Percentiles rank a stretch among this genome's conserved stretches.
Conservation (phyloP, 1,140 invertebrate species). For the Drosophila repleta region DNA sequence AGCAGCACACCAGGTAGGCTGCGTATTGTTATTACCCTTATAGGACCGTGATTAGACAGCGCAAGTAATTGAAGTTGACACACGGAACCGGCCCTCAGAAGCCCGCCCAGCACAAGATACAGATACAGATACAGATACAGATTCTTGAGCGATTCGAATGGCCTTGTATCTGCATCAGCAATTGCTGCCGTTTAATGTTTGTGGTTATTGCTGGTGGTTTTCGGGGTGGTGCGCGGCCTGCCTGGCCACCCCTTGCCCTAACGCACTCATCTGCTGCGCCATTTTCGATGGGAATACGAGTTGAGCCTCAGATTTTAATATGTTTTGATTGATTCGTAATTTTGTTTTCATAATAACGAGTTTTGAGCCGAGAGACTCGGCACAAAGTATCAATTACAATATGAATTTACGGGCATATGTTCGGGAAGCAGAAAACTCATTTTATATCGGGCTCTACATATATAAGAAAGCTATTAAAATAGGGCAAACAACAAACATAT, state of each 20-base stretch:
- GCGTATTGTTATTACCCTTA: slow-evolving; percentile 62
- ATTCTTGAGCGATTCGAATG: slow-evolving; percentile 25
- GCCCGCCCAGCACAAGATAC: slow-evolving; percentile 1
- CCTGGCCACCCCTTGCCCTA: slow-evolving; percentile 4
- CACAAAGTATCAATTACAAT: slow-evolving; percentile 74
- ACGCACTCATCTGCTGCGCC: slow-evolving; percentile 52
- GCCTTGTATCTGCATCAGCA: slow-evolving; percentile 27
- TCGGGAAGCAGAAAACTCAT: not conserved
- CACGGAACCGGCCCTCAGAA: slow-evolving; percentile 3
- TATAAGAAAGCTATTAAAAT: not conserved
- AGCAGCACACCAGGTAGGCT: slow-evolving; percentile 30
- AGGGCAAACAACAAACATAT: not conserved
- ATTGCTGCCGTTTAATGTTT: slow-evolving; percentile 10
- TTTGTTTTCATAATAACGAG: slow-evolving; percentile 62
- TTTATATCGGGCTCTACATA: not conserved
- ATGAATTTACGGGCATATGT: slow-evolving; percentile 47
- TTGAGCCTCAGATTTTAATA: slow-evolving; percentile 77
- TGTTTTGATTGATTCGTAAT: slow-evolving; percentile 83
- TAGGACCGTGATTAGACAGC: slow-evolving; percentile 60
- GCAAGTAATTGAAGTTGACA: slow-evolving; percentile 61
- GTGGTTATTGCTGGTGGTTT: slow-evolving; percentile 38
- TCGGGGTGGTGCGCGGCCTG: slow-evolving; percentile 19
- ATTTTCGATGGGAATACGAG: slow-evolving; percentile 74
- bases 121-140: slow-evolving; percentile 12
- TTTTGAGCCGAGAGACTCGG: slow-evolving; percentile 20